Conservation (phyloP, 2,888 invertebrate species). For the Coelogynopora nodosa region DNA sequence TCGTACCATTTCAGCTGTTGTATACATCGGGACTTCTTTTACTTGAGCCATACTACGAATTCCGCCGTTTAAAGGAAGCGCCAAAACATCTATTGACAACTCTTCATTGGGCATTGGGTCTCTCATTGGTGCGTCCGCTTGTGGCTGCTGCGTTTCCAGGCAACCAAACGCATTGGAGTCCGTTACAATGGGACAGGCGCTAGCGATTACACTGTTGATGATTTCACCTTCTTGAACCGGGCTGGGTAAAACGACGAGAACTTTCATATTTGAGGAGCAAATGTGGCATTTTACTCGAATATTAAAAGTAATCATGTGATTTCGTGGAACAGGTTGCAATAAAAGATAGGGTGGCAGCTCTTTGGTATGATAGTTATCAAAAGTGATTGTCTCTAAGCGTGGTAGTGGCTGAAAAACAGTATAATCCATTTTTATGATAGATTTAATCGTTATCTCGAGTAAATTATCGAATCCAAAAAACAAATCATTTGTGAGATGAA, state of each 20-base stretch:
- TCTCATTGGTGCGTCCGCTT: neutral
- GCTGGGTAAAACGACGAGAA: neutral
- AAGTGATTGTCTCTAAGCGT: neutral
- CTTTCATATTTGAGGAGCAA: neutral
- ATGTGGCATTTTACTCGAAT: constrained; percentile 8
- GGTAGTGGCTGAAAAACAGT: neutral
- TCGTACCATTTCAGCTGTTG: neutral
- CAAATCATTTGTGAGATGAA: neutral
- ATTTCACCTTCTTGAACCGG: neutral
- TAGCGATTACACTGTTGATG: neutral
- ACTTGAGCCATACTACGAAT: neutral
- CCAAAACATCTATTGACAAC: neutral
- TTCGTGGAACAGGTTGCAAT: neutral
- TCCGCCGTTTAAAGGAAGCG: neutral
- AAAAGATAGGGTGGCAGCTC: neutral
- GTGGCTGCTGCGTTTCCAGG: neutral
- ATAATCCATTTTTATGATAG: neutral
- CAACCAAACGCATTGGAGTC: neutral
- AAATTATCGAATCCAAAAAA: neutral
- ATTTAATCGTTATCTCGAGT: neutral
- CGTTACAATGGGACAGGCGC: neutral
- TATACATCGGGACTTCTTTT: neutral
- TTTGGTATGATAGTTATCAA: neutral
- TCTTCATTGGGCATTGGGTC: neutral
- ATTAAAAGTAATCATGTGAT: constrained; percentile 4